A percentile compares a stretch with the other conserved stretches of the same genome.
phyloP scores from a whole-genome alignment of 2,797 vertebrate species.

The Taenioides sp. region DNA sequence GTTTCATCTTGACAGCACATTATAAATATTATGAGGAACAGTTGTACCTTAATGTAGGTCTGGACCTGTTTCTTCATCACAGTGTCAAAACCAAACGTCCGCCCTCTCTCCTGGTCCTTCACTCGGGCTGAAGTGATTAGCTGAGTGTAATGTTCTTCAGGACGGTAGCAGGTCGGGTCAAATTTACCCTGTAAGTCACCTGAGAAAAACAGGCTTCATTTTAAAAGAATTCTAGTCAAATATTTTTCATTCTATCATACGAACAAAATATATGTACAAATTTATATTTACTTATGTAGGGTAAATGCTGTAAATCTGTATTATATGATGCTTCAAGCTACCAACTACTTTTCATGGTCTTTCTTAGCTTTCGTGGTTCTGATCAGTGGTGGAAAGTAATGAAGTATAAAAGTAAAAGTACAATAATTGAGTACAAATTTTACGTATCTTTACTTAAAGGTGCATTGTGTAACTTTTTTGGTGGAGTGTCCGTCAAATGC shows the following conservation, averaged over 20 bases:
- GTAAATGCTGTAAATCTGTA: not conserved
- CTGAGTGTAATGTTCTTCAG: slow-evolving; percentile 78
- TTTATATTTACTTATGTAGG: too few relatives aligned
- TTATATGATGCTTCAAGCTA: not conserved
- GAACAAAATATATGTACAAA: too few relatives aligned
- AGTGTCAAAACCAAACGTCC: slow-evolving; percentile 77
- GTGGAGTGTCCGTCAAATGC: too few relatives aligned
- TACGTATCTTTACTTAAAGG: too few relatives aligned
- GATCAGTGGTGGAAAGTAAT: too few relatives aligned
- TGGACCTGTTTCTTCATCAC: slow-evolving; percentile 79
- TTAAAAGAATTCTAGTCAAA: not conserved
- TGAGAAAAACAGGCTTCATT: slow-evolving; percentile 40
- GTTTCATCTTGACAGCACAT: not conserved
- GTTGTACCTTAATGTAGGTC: slow-evolving; percentile 80
- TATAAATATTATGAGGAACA: not conserved
- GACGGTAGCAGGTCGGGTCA: slow-evolving; percentile 82
- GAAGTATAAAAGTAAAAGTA: too few relatives aligned
- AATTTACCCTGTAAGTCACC: slow-evolving; percentile 80
- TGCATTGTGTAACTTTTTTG: too few relatives aligned
- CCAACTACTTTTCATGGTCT: not conserved
- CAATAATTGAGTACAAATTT: too few relatives aligned
- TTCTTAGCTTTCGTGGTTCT: not conserved
- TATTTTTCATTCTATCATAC: not conserved
- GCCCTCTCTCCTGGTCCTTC: slow-evolving; percentile 28
- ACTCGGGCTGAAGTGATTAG: slow-evolving; percentile 63